phyloP scores from a whole-genome alignment of 2,113 vertebrate species.

The Muscicapa adusta region DNA sequence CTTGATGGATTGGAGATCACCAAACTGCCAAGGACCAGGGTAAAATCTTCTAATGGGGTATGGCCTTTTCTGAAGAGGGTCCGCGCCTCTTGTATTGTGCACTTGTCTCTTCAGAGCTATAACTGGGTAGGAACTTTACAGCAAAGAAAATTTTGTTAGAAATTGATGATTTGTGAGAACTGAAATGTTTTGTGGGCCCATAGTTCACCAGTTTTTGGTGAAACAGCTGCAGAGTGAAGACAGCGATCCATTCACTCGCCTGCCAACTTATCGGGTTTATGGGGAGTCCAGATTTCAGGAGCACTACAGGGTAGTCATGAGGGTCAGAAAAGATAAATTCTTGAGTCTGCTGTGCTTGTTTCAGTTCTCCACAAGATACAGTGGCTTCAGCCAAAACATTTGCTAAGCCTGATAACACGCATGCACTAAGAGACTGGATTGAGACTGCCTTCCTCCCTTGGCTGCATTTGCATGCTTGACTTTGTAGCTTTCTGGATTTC shows the following conservation, averaged over 20 bases:
- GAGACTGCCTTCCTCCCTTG: background rate
- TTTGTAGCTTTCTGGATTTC: background rate
- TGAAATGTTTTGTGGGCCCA: background rate
- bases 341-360: background rate
- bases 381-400: background rate
- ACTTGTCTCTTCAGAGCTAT: background rate
- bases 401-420: background rate
- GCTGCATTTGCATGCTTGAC: background rate
- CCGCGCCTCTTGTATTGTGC: fast-evolving
- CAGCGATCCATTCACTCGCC: fast-evolving
- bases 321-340: background rate
- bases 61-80: fast-evolving
- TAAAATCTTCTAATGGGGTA: fast-evolving
- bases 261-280: background rate
- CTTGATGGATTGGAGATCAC: background rate
- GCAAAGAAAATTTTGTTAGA: background rate
- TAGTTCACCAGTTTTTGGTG: background rate
- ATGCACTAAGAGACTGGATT: background rate
- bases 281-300: background rate
- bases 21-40: background rate
- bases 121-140: background rate
- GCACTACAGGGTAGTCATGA: background rate
- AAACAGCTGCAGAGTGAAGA: background rate
- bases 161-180: background rate
- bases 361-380: background rate